Conservation (phyloP, 2,888 invertebrate species). For the Amblyteles armatorius region DNA sequence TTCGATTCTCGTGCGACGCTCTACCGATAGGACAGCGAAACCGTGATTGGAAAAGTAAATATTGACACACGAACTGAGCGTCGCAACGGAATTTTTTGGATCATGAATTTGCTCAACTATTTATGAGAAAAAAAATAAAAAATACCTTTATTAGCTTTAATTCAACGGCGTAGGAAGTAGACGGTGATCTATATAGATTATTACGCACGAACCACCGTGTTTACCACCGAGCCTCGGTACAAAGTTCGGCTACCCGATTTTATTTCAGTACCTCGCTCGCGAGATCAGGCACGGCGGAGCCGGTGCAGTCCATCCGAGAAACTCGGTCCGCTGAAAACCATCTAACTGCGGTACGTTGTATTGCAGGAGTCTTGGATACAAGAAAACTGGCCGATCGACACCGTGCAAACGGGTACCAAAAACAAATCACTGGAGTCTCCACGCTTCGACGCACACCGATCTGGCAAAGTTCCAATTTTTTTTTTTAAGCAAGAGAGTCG, state of each 20-base stretch:
- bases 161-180: background rate
- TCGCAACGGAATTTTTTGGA: too few species aligned
- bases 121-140: background rate
- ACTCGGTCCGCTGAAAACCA: background rate
- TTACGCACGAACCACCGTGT: constrained; percentile 16
- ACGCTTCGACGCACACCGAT: constrained; percentile 23
- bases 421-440: constrained; percentile 14
- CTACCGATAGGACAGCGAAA: too few species aligned
- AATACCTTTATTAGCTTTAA: background rate
- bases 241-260: constrained; percentile 39
- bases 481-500: background rate
- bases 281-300: background rate
- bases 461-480: constrained; percentile 49
- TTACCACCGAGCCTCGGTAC: constrained; percentile 28
- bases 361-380: background rate
- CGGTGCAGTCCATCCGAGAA: background rate
- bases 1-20: background rate
- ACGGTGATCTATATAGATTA: background rate
- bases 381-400: background rate
- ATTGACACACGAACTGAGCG: too few species aligned
- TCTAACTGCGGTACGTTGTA: background rate
- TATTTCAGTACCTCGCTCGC: constrained; percentile 38
- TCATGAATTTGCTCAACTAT: too few species aligned
- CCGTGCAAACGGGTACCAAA: background rate
- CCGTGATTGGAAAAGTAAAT: too few species aligned